phyloP scores from a whole-genome alignment of 2,888 invertebrate genomes.

The Trissoscelio sp. region DNA sequence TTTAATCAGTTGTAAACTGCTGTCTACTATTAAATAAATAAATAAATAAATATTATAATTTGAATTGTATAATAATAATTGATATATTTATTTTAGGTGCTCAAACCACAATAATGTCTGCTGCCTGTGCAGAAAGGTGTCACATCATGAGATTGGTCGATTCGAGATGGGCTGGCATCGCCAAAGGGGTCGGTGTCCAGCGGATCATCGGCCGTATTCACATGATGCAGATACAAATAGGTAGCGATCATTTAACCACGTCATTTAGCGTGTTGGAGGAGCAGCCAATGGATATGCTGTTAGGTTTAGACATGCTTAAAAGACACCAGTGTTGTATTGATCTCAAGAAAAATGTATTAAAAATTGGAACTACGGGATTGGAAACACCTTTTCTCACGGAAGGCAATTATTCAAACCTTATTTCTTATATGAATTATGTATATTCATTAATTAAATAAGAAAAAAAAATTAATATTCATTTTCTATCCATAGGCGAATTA shows the following conservation, averaged over 20 bases:
- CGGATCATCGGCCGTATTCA: conserved; percentile 98
- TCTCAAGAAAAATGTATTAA: conserved; percentile 92
- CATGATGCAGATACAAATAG: conserved; percentile 98
- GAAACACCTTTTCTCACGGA: conserved; percentile 95
- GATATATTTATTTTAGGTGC: conserved; percentile 86
- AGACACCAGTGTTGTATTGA: conserved; percentile 98
- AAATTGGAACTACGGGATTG: conserved; percentile 97
- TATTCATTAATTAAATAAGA: too few species aligned
- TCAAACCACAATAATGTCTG: conserved; percentile 99
- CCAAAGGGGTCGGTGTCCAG: conserved; percentile 98
- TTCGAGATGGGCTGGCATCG: conserved; percentile 96
- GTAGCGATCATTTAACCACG: conserved; percentile 95
- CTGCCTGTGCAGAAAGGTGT: conserved; percentile 96
- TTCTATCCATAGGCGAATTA: conserved; percentile 83
- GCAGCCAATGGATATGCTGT: conserved; percentile 99
- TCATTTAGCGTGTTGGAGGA: conserved; percentile 98
- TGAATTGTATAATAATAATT: too few species aligned
- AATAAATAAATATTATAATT: too few species aligned
- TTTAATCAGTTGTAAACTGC: too few species aligned
- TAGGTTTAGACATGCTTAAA: conserved; percentile 98
- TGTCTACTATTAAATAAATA: too few species aligned
- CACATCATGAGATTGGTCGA: conserved; percentile 96
- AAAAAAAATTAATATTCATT: neutral
- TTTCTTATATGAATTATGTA: too few species aligned
- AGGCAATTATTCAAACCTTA: conserved; percentile 80